Base-by-base conservation (phyloP, 2,113 vertebrate genomes). In the Nematolebias whitei region DNA sequence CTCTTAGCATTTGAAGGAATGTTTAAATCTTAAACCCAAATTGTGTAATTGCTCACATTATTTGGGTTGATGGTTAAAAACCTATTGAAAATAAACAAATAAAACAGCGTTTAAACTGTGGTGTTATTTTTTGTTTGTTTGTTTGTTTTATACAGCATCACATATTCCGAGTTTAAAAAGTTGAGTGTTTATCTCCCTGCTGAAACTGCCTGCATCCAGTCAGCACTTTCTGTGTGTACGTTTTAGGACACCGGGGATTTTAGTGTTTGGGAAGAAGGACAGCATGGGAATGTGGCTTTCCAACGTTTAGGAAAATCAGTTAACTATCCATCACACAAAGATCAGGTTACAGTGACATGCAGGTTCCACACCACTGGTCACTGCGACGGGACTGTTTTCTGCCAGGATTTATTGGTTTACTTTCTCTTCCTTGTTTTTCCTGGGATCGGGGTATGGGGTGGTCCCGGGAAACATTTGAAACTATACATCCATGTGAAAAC, bases 251-350 rank as follows among this genome's bases (percentile, higher is more conserved):
- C 53, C 59, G 32, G 20, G 40, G 68, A 73, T 64, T 78, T 68
- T 23, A 53, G 56, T 76, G 76, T 79, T 73, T n/a, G 61, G 22
- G 35, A 47, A 75, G 78, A 61, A 43, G 29, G 63, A 50, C 53
- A 65, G 63, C 74, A 83, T 87, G 88, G 85, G 83, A 90, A 91
- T 82, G 79, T 66, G 73, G 64, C 61, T 80, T 77, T 74, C 82
- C 51, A 70, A 70, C 41, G 77, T 85, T 88, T 67, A 64, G 60
- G 3, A 74, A 76, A 82, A 86, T 79, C 87, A 76, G 87, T 89
- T 89, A 86, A 74, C 84, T 63, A 86, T 89, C 86, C 82, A 82
- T 88, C 87, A 90, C 78, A 80, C 74, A 78, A 9, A 65, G 82
- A 84, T 91, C 84, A 64, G 62, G 79, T 91, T 89, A 74, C 88